Conservation (phyloP, 64 coral and sea anemone genomes). For the Stichodactyla helianthus region DNA sequence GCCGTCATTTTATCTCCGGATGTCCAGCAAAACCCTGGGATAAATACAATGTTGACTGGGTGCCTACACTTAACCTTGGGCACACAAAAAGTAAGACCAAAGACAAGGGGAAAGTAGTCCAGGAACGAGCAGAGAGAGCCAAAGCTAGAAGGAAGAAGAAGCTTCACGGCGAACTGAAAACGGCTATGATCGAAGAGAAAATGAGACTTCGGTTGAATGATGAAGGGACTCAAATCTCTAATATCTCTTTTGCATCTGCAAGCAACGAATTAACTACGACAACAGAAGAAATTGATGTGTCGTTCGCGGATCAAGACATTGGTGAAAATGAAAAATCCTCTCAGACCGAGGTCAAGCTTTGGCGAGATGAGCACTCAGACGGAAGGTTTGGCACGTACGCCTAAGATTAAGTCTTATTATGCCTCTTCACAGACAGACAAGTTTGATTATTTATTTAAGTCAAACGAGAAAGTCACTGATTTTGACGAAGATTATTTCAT, state of each 20-base stretch:
- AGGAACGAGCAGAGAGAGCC: constrained; percentile 29
- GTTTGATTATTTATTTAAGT: constrained; percentile 1
- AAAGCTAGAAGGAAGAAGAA: constrained; percentile 35
- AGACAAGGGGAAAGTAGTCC: constrained; percentile 25
- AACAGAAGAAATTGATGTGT: constrained; percentile 13
- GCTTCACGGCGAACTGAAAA: constrained; percentile 1
- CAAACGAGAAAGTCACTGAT: too few species aligned
- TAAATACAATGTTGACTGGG: constrained; percentile 13
- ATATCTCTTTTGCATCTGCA: constrained; percentile 23
- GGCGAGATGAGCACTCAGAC: too few species aligned
- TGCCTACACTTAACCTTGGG: constrained; percentile 11
- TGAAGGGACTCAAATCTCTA: constrained; percentile 32
- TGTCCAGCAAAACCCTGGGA: constrained; percentile 22
- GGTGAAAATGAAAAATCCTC: neutral
- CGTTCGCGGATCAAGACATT: neutral
- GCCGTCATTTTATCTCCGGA: constrained; percentile 35
- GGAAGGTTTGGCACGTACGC: too few species aligned
- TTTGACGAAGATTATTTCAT: too few species aligned
- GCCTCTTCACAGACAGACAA: constrained; percentile 1
- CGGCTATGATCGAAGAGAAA: constrained; percentile 6
- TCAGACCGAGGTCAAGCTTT: neutral
- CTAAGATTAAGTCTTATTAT: too few species aligned
- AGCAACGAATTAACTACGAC: neutral
- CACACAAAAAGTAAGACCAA: constrained; percentile 26
- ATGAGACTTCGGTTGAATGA: constrained; percentile 39